Conservation (phyloP, 2,113 vertebrate genomes). For the Corythoichthys haematopterus region DNA sequence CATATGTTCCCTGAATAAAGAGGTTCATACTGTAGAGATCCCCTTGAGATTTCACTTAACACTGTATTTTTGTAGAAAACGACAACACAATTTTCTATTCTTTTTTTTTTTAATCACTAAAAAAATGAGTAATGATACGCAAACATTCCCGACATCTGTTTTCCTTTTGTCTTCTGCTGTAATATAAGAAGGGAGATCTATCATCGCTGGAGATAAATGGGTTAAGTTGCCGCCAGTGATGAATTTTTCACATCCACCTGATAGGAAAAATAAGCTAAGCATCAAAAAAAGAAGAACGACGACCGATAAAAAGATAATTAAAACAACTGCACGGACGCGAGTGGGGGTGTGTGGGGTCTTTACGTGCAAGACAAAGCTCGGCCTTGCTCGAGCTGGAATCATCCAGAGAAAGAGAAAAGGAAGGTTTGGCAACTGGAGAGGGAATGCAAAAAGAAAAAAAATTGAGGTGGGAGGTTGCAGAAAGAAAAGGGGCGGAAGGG, state of each 20-base stretch:
- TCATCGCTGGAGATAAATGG: slow-evolving; percentile 64
- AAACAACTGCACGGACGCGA: slow-evolving; percentile 57
- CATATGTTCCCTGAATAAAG: slow-evolving; percentile 28
- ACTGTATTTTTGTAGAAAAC: slow-evolving; percentile 42
- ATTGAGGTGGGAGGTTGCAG: slow-evolving; percentile 43
- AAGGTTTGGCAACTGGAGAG: slow-evolving; percentile 36
- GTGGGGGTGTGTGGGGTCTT: slow-evolving; percentile 62
- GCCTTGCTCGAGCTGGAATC: slow-evolving; percentile 66
- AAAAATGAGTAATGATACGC: slow-evolving; percentile 54
- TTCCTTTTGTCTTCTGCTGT: slow-evolving; percentile 59
- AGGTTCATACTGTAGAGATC: slow-evolving; percentile 15
- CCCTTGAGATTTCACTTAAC: slow-evolving; percentile 36
- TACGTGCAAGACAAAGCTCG: slow-evolving; percentile 63
- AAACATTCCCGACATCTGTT: slow-evolving; percentile 69
- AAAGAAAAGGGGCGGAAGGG: slow-evolving; percentile 59
- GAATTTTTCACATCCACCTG: slow-evolving; percentile 61
- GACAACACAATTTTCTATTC: background rate
- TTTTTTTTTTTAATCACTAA: slow-evolving; percentile 5
- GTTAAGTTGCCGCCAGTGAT: slow-evolving; percentile 55
- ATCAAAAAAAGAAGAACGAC: slow-evolving; percentile 54
- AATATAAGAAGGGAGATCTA: slow-evolving; percentile 55
- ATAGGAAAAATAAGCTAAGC: slow-evolving; percentile 68
- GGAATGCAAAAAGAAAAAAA: slow-evolving; percentile 52
- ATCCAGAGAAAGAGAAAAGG: slow-evolving; percentile 50
- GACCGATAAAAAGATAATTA: slow-evolving; percentile 67